Evolutionary conservation across 2,113 vertebrate genomes (phyloP).

Genomic region (Atrichornis clamosus): DNA sequence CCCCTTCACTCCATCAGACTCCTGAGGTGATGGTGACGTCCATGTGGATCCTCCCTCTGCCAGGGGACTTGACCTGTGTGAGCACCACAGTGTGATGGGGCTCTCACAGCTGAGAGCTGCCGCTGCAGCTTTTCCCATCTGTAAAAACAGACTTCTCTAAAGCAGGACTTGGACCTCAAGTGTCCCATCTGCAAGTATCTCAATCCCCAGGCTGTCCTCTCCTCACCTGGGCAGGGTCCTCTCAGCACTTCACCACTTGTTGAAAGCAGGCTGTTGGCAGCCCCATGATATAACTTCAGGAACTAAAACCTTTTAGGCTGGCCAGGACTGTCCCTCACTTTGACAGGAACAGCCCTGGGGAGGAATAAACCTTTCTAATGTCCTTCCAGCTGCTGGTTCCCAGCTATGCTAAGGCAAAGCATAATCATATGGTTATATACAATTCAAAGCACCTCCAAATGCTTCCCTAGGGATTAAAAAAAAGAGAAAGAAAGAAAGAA

Average conservation of each 20-base stretch:
- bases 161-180: background rate
- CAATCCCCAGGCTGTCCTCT: background rate
- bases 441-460: background rate
- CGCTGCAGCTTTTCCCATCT: background rate
- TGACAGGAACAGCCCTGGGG: background rate
- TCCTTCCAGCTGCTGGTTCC: background rate
- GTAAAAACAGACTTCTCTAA: background rate
- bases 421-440: background rate
- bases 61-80: accelerated
- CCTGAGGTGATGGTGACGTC: background rate
- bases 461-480: background rate
- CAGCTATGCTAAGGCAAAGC: background rate
- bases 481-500: too few relatives aligned
- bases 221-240: background rate
- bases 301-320: background rate
- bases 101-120: background rate
- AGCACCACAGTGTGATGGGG: background rate
- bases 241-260: background rate
- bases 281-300: background rate
- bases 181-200: background rate
- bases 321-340: background rate
- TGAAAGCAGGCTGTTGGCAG: background rate
- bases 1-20: background rate
- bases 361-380: background rate
- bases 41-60: background rate